Evolutionary conservation across 2,113 vertebrate genomes (phyloP).

Genomic region (Otis tarda): DNA sequence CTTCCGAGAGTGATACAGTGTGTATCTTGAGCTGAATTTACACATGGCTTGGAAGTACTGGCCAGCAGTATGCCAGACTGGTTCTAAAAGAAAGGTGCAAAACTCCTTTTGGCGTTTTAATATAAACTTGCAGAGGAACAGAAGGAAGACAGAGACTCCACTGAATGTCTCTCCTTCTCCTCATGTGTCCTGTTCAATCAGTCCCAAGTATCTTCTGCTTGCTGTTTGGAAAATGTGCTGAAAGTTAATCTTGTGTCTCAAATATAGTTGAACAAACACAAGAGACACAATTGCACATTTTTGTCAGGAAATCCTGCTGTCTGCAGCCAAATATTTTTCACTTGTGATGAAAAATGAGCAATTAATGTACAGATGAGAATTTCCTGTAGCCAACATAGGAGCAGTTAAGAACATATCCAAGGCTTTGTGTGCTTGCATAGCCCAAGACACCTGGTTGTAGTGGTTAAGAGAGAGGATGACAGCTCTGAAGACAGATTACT

Average conservation of each 20-base stretch:
- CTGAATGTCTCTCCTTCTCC: neutral
- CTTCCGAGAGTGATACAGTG: constrained; percentile 17
- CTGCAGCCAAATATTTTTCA: neutral
- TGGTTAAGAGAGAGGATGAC: neutral
- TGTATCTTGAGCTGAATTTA: neutral
- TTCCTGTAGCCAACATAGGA: neutral
- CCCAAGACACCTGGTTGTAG: neutral
- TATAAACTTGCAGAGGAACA: neutral
- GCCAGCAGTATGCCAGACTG: neutral
- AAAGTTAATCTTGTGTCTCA: constrained; percentile 28
- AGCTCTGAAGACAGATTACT: neutral
- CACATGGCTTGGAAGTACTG: neutral
- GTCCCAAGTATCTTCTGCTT: neutral
- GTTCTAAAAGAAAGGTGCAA: constrained; percentile 27
- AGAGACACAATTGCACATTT: constrained; percentile 12
- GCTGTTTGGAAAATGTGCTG: constrained; percentile 2
- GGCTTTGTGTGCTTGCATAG: neutral
- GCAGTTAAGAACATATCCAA: neutral
- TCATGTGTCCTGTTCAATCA: neutral
- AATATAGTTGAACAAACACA: neutral
- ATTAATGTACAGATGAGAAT: constrained; percentile 31
- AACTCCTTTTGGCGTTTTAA: neutral
- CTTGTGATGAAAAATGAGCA: constrained; percentile 29
- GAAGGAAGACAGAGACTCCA: neutral
- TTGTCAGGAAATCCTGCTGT: constrained; percentile 31